phyloP scores from a whole-genome alignment of 2,797 vertebrate species.

The Setipinna tenuifilis region DNA sequence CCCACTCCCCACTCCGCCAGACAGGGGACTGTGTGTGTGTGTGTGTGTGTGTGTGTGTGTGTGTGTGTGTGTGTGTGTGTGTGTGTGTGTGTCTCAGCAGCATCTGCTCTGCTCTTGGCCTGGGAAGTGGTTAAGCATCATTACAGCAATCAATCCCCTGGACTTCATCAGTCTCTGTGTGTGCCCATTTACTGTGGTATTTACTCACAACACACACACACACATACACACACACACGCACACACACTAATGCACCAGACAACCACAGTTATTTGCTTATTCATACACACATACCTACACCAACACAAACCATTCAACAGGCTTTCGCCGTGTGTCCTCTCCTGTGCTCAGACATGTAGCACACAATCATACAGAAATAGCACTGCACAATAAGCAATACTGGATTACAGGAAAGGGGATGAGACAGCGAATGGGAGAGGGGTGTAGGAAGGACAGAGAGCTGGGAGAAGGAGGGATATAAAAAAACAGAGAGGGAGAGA shows the following conservation, averaged over 20 bases:
- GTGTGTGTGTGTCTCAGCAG: background rate
- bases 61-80: background rate
- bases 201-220: conserved; percentile 3
- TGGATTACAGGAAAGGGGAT: background rate
- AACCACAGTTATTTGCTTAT: background rate
- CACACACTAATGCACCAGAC: background rate
- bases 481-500: background rate
- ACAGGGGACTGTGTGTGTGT: background rate
- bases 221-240: background rate
- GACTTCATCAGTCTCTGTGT: conserved; percentile 41
- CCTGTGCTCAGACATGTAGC: background rate
- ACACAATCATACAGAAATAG: background rate
- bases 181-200: background rate
- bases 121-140: conserved; percentile 60
- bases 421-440: background rate
- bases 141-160: conserved; percentile 55
- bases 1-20: background rate
- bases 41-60: background rate
- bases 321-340: background rate
- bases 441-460: no score
- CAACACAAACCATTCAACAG: background rate
- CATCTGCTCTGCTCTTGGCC: conserved; percentile 36
- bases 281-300: background rate
- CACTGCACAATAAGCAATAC: background rate
- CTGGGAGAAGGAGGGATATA: background rate